Evolutionary conservation across 2,888 invertebrate species (phyloP), one percentile per base, ranked within the genome.

Genomic region (Campoletis raptor): DNA sequence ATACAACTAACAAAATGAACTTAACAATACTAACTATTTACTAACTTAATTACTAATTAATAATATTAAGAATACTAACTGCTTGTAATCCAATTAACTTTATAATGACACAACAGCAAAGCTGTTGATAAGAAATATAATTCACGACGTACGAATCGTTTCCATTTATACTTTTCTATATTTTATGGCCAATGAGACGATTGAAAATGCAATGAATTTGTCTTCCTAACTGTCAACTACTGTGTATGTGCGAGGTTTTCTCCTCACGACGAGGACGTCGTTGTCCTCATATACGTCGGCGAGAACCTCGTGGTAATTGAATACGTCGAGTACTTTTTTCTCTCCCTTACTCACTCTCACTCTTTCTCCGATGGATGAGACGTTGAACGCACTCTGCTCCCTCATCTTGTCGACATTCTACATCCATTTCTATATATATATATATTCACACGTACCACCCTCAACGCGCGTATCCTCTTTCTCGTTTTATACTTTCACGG

Each of bases 391-490:
- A 78, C 67, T 70, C 64, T 54, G 85, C 83, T 84, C 87, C 89
- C 89, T 89, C 87, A 73, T 86, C 85, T 85, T 80, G 83, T 52
- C 74, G 54, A 30, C 52, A 66, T 24, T 52, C 8, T 66, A 21
- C 73, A 64, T 57, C 21, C 21, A 42, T 76, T 7, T 77, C 21
- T 54, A 54, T 73, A 57, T 52, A 45, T 30, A 67, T 40, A 54
- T 24, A 67, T 64, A 36, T 30, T 30, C 30, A 40, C 48, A 54
- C 78, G 69, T 36, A 69, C 80, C 80, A 80, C 66, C 74, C 84
- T 67, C 83, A 67, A 79, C 88, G 74, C 87, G 83, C 86, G 91
- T 92, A 93, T 94, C 93, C 93, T 92, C 93, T 93, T 94, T 94
- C 94, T 92, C 92, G 91, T 91, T 90, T 92, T 89, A 88, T 87